Evolutionary conservation across 2,888 invertebrate species (phyloP), one percentile per base, ranked within the genome.

Genomic region (Ernsta delagoae): DNA sequence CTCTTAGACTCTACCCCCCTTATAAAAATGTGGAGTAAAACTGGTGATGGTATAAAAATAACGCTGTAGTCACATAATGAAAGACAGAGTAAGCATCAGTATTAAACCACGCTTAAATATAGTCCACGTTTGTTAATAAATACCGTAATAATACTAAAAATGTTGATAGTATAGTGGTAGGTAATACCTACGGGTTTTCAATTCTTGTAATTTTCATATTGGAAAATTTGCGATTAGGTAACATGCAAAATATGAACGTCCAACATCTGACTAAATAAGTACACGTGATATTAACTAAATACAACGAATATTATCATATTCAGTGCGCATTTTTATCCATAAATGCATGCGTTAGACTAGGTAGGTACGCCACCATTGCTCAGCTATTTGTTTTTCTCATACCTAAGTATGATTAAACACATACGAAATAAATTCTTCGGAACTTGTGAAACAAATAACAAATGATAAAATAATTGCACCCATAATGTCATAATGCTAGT

Each of bases 401-500:
- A 24, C 24, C 24, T 1, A 24, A 1, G 4, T 53, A 8, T 53
- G 36, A 16, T 54, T 39, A 54, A 63, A 54, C 54, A 41, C 31
- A 31, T 12, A 53, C 53, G 24, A 24, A 16, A 53, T 53, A 24
- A 3, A 24, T 24, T 16, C 53, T 24, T n/a, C 24, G n/a, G n/a
- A n/a, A n/a, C n/a, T 24, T 16, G 24, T 53, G 24, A 4, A 24
- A 53, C 53, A 53, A 24, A 16, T 7, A 53, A 53, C 24, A 53
- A 53, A 53, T 53, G 24, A 24, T 53, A 36, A 59, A 65, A 65
- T 65, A 65, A 59, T 59, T 65, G 31, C 48, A 61, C 8, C 12
- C 34, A 56, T 56, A 56, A 34, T 56, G 9, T 34, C 11, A 11
- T 34, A n/a, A 45, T n/a, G n/a, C 45, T 7, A n/a, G 56, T 34